Evolutionary conservation across 2,113 vertebrate species (phyloP).

Genomic region (Eira barbara): DNA sequence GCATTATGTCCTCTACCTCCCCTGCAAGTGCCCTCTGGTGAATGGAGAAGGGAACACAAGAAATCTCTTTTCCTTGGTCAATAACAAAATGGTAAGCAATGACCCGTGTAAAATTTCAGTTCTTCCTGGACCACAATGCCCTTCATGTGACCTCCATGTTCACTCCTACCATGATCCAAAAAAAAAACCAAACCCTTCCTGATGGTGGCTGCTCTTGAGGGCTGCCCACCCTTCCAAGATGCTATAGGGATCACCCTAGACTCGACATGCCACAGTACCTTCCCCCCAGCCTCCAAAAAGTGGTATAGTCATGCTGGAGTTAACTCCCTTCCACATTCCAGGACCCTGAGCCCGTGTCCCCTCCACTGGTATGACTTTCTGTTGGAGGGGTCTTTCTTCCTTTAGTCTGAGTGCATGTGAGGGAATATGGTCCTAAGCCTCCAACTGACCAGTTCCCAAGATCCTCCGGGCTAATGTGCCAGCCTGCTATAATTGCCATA

Average conservation of each 20-base stretch:
- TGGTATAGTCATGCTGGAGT: background rate
- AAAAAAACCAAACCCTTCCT: background rate
- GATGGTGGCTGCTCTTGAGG: background rate
- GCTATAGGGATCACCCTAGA: background rate
- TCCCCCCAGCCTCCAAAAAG: background rate
- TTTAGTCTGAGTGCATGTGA: too few species aligned
- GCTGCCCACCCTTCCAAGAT: background rate
- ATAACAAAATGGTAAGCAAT: background rate
- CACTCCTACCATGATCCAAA: background rate
- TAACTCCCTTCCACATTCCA: too few species aligned
- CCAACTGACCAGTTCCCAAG: rapidly evolving
- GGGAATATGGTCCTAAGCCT: background rate
- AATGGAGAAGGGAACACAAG: background rate
- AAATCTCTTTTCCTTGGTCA: background rate
- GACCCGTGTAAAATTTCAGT: background rate
- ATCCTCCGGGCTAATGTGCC: background rate
- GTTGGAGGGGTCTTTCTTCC: background rate
- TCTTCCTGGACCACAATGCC: background rate
- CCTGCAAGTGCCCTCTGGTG: background rate
- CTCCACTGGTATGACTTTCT: background rate
- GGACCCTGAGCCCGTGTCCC: background rate
- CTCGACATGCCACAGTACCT: too few species aligned
- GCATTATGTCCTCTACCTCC: background rate
- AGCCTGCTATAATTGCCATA: background rate
- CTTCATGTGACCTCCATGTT: background rate